Conservation (phyloP, 53 echinoderm and acorn worm species). For the Echinometra lucunter region DNA sequence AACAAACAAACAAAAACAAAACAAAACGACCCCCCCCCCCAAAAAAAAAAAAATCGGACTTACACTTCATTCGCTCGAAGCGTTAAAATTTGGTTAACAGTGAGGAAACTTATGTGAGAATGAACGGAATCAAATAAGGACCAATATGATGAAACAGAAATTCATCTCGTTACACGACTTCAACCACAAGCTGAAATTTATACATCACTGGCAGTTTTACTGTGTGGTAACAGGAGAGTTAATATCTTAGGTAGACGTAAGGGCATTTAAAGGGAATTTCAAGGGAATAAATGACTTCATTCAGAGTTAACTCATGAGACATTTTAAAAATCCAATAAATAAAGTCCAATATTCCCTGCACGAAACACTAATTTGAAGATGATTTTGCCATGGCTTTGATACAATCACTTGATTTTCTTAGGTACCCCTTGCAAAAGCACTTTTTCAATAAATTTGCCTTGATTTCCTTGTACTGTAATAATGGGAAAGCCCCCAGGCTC, state of each 20-base stretch:
- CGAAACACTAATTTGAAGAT: neutral
- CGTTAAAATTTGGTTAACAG: too few species aligned
- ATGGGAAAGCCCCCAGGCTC: slow-evolving; percentile 46
- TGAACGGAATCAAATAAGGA: too few species aligned
- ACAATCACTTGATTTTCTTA: neutral
- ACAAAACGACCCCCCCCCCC: too few species aligned
- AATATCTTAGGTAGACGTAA: neutral
- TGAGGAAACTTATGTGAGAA: too few species aligned
- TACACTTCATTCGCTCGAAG: too few species aligned
- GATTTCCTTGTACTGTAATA: neutral
- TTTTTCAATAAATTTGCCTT: neutral
- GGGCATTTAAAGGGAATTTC: neutral
- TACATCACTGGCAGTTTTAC: neutral
- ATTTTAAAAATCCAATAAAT: neutral
- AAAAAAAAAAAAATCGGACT: too few species aligned
- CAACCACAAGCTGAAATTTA: neutral
- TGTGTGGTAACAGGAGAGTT: neutral
- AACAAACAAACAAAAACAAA: too few species aligned
- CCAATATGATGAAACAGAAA: too few species aligned
- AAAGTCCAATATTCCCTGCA: neutral
- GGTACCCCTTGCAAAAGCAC: neutral
- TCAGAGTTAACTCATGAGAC: neutral
- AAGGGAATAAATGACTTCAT: neutral
- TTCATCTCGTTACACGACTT: too few species aligned
- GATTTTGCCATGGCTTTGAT: neutral